Conservation (phyloP, 1,140 invertebrate species). For the Metopolophium dirhodum region DNA sequence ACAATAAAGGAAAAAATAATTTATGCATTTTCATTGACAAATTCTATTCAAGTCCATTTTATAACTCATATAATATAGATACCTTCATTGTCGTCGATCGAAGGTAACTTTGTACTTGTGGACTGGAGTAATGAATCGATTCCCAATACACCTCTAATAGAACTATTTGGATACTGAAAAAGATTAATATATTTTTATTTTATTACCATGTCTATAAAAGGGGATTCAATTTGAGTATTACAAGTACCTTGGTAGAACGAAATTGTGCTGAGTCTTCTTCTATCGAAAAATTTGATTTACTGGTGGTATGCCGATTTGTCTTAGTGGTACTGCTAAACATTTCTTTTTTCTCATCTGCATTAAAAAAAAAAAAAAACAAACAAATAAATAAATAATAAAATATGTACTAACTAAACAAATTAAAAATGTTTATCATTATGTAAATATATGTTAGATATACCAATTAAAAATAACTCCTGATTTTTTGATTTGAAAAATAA, state of each 20-base stretch:
- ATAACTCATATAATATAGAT: not conserved
- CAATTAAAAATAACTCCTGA: too few species aligned
- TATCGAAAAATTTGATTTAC: conserved; percentile 24
- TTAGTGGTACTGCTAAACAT: not conserved
- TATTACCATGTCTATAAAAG: not conserved
- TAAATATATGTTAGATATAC: not conserved
- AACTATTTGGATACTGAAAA: conserved; percentile 42
- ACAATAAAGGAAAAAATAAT: not conserved
- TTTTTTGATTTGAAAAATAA: too few species aligned
- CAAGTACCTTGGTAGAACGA: conserved; percentile 33
- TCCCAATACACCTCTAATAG: conserved; percentile 18
- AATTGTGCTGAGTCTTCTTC: not conserved
- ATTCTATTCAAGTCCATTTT: not conserved
- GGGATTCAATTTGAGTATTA: not conserved
- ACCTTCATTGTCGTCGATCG: not conserved
- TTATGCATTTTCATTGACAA: not conserved
- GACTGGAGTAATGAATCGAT: conserved; percentile 9
- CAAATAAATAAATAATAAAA: not conserved
- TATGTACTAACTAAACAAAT: not conserved
- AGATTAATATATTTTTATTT: not conserved
- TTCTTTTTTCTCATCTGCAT: conserved; percentile 26
- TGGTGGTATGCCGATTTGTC: not conserved
- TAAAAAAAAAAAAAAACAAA: too few species aligned
- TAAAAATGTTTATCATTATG: not conserved
- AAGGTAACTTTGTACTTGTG: not conserved